A percentile compares a stretch with the other conserved stretches of the same genome.
phyloP scores from a whole-genome alignment of 2,113 vertebrate species.

The Misgurnus mizolepis region DNA sequence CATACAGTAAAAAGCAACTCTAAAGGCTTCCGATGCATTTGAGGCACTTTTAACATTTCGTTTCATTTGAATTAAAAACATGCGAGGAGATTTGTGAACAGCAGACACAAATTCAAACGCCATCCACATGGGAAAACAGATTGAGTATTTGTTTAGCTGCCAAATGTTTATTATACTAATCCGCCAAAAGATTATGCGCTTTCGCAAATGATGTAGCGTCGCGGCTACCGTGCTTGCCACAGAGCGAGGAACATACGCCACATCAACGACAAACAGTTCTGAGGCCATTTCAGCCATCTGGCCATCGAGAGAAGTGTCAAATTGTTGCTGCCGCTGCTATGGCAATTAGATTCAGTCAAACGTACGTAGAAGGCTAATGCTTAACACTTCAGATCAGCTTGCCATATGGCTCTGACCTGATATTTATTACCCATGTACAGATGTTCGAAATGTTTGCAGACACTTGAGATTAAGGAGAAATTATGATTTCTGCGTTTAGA shows the following conservation, averaged over 20 bases:
- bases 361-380: constrained; percentile 33
- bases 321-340: constrained; percentile 45
- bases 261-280: constrained; percentile 51
- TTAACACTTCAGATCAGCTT: constrained; percentile 44
- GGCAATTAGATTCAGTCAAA: constrained; percentile 37
- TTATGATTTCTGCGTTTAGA: constrained; percentile 1
- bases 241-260: constrained; percentile 51
- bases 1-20: not conserved
- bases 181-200: constrained; percentile 47
- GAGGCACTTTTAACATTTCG: constrained; percentile 2
- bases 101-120: constrained; percentile 18
- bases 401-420: constrained; percentile 46
- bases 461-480: constrained; percentile 10
- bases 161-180: constrained; percentile 56
- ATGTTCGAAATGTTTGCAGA: constrained; percentile 16
- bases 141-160: constrained; percentile 47
- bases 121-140: constrained; percentile 50
- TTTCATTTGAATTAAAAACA: constrained; percentile 16
- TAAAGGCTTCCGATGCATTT: not conserved
- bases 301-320: constrained; percentile 46
- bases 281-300: constrained; percentile 64
- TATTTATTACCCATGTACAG: constrained; percentile 29
- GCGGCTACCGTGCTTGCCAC: constrained; percentile 34
- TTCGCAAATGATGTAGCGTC: constrained; percentile 47
- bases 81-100: constrained; percentile 30